Percentiles rank a stretch among this genome's conserved stretches.
These are phyloP conservation scores for Trichonephila inaurata DNA, from an alignment of 1,140 invertebrate species.

Conservation along the genomic window DNA sequence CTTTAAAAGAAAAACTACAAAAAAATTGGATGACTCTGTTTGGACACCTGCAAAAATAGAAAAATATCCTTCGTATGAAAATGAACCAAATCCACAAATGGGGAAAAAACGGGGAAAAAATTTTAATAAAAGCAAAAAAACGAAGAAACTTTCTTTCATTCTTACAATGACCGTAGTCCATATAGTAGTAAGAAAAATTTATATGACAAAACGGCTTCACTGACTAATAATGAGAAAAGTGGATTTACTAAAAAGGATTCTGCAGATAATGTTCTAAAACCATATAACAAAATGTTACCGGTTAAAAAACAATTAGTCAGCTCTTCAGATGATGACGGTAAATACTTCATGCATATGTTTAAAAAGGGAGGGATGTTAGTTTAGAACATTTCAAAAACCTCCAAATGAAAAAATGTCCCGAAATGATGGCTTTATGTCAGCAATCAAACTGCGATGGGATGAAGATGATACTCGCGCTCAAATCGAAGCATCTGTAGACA, in stretches of 20 bases:
- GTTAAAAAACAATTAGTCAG: not conserved
- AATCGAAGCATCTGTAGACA: conserved; percentile 49
- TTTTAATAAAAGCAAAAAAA: not conserved
- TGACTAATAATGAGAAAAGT: not conserved
- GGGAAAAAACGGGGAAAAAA: not conserved
- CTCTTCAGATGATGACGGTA: conserved; percentile 18
- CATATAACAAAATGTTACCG: not conserved
- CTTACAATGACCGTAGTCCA: not conserved
- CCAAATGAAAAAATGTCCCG: not conserved
- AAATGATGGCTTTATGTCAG: conserved; percentile 48
- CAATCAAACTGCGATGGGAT: conserved; percentile 59
- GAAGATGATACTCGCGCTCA: conserved; percentile 55
- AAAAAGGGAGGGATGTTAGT: conserved; percentile 57
- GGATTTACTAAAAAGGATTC: not conserved
- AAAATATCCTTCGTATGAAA: not conserved
- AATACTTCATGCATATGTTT: conserved; percentile 67
- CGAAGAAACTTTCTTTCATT: not conserved
- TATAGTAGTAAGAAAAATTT: conserved; percentile 1
- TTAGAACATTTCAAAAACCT: conserved; percentile 37
- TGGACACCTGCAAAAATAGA: not conserved
- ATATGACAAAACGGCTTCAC: not conserved
- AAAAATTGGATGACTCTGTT: not conserved
- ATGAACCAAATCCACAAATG: not conserved
- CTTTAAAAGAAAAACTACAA: conserved; percentile 27
- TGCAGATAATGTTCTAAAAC: not conserved